phyloP scores from a whole-genome alignment of 2,888 invertebrate genomes.

The Julus scandinavius region DNA sequence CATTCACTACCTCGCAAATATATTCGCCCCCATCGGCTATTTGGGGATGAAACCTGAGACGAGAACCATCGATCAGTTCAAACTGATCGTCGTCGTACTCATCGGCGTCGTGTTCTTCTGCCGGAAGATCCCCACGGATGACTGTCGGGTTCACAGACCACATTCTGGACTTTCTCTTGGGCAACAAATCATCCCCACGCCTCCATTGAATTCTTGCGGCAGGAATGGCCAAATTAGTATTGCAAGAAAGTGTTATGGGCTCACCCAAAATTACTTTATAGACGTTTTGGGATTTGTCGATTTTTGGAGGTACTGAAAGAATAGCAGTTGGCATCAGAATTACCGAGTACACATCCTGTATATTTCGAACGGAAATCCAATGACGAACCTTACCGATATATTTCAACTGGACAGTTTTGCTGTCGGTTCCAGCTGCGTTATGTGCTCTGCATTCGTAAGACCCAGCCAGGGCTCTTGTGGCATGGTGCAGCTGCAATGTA shows the following conservation, averaged over 20 bases:
- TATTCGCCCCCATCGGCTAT: constrained; percentile 64
- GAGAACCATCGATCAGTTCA: constrained; percentile 60
- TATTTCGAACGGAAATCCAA: no score
- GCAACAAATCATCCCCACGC: constrained; percentile 62
- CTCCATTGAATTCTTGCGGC: constrained; percentile 65
- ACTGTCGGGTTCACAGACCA: background rate
- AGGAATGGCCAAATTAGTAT: constrained; percentile 58
- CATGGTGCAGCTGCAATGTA: constrained; percentile 1
- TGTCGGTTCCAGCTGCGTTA: constrained; percentile 71
- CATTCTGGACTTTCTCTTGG: background rate
- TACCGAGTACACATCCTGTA: no score
- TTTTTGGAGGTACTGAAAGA: constrained; percentile 40
- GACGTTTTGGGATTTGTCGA: background rate
- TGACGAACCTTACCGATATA: constrained; percentile 9
- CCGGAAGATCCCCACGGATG: constrained; percentile 26
- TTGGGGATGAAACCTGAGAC: constrained; percentile 61
- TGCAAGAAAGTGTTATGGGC: constrained; percentile 61
- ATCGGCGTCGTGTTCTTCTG: background rate
- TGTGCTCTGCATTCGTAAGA: constrained; percentile 74
- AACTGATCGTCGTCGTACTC: constrained; percentile 59
- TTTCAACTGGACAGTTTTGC: constrained; percentile 8
- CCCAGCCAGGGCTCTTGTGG: constrained; percentile 65
- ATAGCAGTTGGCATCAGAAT: background rate
- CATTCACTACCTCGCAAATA: constrained; percentile 66
- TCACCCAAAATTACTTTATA: constrained; percentile 55